A percentile compares a stretch with the other conserved stretches of the same genome.
phyloP scores from a whole-genome alignment of 1,140 invertebrate species.

The Zophobas atratus region DNA sequence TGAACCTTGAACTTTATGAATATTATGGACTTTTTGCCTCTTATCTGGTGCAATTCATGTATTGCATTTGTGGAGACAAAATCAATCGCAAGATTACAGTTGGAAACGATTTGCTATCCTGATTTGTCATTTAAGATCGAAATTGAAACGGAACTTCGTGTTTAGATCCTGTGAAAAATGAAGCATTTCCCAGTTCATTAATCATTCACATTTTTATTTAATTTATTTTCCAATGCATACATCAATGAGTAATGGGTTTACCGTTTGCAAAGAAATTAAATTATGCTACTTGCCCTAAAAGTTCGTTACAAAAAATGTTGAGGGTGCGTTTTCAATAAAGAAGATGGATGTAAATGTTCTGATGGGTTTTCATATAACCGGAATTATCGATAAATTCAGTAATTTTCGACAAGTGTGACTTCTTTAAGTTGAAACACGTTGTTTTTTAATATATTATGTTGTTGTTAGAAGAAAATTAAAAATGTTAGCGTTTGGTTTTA shows the following conservation, averaged over 20 bases:
- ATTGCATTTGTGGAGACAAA: conserved; percentile 3
- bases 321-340: conserved; percentile 16
- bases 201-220: conserved; percentile 31
- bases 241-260: conserved; percentile 22
- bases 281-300: conserved; percentile 3
- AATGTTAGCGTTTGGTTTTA: no score
- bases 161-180: conserved; percentile 15
- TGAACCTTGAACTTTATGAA: conserved; percentile 18
- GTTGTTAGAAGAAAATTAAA: no score
- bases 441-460: no score
- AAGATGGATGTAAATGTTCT: conserved; percentile 10
- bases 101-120: conserved; percentile 5
- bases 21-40: not conserved
- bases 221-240: conserved; percentile 30
- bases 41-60: conserved; percentile 14
- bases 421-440: no score
- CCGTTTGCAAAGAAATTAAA: conserved; percentile 21
- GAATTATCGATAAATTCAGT: not conserved
- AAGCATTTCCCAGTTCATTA: conserved; percentile 16
- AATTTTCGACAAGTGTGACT: not conserved
- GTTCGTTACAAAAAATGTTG: conserved; percentile 7
- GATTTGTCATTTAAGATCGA: conserved; percentile 11
- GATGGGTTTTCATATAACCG: not conserved
- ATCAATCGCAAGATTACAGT: not conserved
- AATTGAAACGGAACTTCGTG: not conserved